Percentiles rank a stretch among this genome's conserved stretches.
phyloP scores from a whole-genome alignment of 64 coral and sea anemone genomes.

The Trachythela sp. region DNA sequence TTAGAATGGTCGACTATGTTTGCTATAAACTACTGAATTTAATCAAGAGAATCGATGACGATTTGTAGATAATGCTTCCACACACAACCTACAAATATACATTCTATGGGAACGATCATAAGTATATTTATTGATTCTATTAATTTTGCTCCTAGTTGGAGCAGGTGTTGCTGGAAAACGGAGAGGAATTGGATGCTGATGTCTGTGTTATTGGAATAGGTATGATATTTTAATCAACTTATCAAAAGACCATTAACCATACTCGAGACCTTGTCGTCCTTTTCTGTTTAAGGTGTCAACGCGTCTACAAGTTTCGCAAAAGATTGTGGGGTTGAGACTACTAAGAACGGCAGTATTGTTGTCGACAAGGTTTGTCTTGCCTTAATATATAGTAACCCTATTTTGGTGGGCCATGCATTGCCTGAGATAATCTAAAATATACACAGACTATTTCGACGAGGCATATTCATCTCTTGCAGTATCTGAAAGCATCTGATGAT shows the following conservation, averaged over 20 bases:
- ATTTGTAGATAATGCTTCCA: too few species aligned
- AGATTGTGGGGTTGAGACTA: slow-evolving; percentile 52
- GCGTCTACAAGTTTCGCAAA: slow-evolving; percentile 71
- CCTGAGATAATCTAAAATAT: too few species aligned
- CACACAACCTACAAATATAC: too few species aligned
- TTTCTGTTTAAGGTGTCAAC: slow-evolving; percentile 55
- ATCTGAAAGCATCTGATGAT: slow-evolving; percentile 70
- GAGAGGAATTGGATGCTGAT: slow-evolving; percentile 72
- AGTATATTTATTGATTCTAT: neutral
- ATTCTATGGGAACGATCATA: too few species aligned
- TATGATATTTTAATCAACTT: slow-evolving; percentile 2
- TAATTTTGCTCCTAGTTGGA: slow-evolving; percentile 37
- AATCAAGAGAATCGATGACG: too few species aligned
- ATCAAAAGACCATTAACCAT: too few species aligned
- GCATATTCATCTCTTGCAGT: slow-evolving; percentile 46
- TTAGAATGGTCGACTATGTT: neutral
- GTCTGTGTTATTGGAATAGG: slow-evolving; percentile 88
- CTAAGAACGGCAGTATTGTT: slow-evolving; percentile 61
- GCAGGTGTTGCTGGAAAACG: slow-evolving; percentile 68
- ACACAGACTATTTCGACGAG: too few species aligned
- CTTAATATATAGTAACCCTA: neutral
- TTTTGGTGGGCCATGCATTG: too few species aligned
- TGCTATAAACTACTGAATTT: too few species aligned
- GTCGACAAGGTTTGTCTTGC: slow-evolving; percentile 62
- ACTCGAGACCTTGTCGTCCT: neutral